A percentile compares a stretch with the other conserved stretches of the same genome.
phyloP scores from a whole-genome alignment of 2,797 vertebrate species.

The Pseudochromis fuscus region DNA sequence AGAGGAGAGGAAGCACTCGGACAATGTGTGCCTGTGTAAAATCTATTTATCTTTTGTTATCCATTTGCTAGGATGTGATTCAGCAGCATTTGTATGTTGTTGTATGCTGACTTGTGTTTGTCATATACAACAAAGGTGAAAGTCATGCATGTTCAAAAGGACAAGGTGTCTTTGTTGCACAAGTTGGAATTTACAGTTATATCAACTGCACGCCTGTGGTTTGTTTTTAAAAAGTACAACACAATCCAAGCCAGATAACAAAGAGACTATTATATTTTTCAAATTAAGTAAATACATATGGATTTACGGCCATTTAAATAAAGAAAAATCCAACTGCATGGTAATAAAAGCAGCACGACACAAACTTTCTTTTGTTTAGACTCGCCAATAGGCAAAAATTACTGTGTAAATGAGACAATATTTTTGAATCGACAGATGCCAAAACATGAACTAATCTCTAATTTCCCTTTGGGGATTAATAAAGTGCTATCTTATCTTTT shows the following conservation, averaged over 20 bases:
- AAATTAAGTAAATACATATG: no score
- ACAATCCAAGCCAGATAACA: no score
- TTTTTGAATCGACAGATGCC: background rate
- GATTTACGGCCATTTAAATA: no score
- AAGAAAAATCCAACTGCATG: no score
- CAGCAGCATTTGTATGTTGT: constrained; percentile 15
- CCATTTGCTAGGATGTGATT: constrained; percentile 34
- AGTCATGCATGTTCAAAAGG: constrained; percentile 20
- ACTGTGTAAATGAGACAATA: background rate
- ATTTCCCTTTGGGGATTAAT: no score
- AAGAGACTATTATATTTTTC: no score
- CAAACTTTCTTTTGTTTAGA: no score
- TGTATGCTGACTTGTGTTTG: constrained; percentile 12
- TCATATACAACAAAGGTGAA: constrained; percentile 32
- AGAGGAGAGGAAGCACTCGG: constrained; percentile 11
- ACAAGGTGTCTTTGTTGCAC: constrained; percentile 20
- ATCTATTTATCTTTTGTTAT: constrained; percentile 32
- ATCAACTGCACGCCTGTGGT: background rate
- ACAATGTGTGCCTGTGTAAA: constrained; percentile 19
- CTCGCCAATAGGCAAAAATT: no score
- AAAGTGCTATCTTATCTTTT: no score
- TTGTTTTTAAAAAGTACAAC: background rate
- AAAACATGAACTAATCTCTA: no score
- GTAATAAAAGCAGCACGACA: no score
- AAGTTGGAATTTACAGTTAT: constrained; percentile 9